Evolutionary conservation across 2,797 vertebrate genomes (phyloP), one percentile per base, ranked within the genome.

Genomic region (Pterois miles): DNA sequence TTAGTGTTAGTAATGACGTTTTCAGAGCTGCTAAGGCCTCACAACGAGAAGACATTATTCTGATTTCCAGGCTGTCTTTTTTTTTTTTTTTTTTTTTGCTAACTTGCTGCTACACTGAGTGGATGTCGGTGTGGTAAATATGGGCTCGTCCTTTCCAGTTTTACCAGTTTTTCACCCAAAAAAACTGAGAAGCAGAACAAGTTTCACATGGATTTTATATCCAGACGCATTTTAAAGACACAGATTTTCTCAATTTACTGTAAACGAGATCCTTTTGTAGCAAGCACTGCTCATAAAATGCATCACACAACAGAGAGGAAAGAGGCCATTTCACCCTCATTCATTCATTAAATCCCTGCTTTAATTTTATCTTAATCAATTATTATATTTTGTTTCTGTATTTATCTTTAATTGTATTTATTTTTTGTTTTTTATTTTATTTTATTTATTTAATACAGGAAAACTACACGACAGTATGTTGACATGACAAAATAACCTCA

Each of bases 291-390:
- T 48, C 57, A 54, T 29, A 20, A 33, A 74, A 64, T 25, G 57
- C 22, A 31, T 38, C 23, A 6, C 31, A 20, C 13, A 23, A 4
- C 7, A n/a, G 10, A n/a, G 13, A n/a, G 34, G 20, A 6, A 25
- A 48, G n/a, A 22, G 18, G 56, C 6, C 8, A 43, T 43, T 43
- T 43, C 20, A 48, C 18, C 46, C 20, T n/a, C 46, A 48, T n/a
- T 7, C 31, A 7, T 33, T 48, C 46, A 0, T 8, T 48, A 48
- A n/a, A 6, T 48, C 46, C 8, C 4, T 48, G 46, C 0, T 48
- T 48, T 48, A n/a, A 0, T 48, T 20, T 0, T 0, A 48, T n/a
- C 8, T n/a, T 48, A 8, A 20, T 43, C 34, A 8, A 31, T 31
- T 31, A 31, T 31, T 31, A 31, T 4, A 1, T 29, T 29, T 29